Percentiles rank a stretch among this genome's conserved stretches.
These are phyloP conservation scores for Phalacrocorax aristotelis DNA, from an alignment of 2,113 vertebrate species.

Conservation along the genomic window DNA sequence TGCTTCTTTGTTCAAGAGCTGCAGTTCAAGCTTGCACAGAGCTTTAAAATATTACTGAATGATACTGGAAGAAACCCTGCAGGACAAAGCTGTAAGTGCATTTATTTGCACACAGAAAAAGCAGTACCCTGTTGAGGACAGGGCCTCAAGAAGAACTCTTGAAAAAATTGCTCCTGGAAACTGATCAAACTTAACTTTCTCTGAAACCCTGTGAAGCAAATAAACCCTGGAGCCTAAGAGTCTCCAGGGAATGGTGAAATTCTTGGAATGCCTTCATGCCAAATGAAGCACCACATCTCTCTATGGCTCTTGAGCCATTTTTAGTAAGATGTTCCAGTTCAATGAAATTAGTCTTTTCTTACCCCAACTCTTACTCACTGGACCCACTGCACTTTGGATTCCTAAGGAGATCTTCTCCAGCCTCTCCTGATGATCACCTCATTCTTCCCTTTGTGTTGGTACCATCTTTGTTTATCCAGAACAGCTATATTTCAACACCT, in stretches of 20 bases:
- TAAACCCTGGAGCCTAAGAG: conserved; percentile 27
- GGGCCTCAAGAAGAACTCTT: not conserved
- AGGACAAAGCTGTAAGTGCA: not conserved
- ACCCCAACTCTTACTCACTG: not conserved
- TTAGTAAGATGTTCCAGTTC: not conserved
- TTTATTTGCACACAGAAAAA: not conserved
- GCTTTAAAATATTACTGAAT: not conserved
- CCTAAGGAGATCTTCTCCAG: not conserved
- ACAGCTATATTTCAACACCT: not conserved
- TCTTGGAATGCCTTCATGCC: not conserved
- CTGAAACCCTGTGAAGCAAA: conserved; percentile 21
- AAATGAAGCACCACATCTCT: not conserved
- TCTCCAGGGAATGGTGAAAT: conserved; percentile 34
- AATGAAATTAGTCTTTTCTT: not conserved
- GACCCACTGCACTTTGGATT: not conserved
- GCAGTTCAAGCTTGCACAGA: not conserved
- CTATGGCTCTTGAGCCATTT: not conserved
- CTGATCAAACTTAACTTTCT: not conserved
- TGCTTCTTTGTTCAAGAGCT: not conserved
- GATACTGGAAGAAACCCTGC: not conserved
- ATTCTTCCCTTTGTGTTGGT: not conserved
- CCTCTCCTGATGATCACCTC: not conserved
- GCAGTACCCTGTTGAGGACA: not conserved
- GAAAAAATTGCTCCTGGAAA: conserved; percentile 37
- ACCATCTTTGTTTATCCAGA: not conserved